Percentiles rank a stretch among this genome's conserved stretches.
These are phyloP conservation scores for Sphyrna mokarran DNA, from an alignment of 2,113 vertebrate species.

Conservation along the genomic window DNA sequence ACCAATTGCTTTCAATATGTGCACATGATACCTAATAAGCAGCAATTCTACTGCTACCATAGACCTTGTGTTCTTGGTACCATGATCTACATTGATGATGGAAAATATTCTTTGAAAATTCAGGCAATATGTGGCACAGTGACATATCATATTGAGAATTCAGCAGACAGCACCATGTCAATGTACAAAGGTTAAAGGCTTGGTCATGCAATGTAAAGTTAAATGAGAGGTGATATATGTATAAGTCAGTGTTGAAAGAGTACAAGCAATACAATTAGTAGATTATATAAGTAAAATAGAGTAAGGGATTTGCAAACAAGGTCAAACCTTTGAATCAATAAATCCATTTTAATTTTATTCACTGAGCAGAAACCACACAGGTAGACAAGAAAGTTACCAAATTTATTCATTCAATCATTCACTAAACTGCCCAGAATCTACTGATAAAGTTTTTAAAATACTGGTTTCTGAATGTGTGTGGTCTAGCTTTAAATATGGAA, in stretches of 20 bases:
- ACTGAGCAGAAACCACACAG: background rate
- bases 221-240: background rate
- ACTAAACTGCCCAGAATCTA: background rate
- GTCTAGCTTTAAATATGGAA: background rate
- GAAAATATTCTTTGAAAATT: background rate
- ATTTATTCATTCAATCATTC: background rate
- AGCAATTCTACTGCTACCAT: background rate
- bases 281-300: background rate
- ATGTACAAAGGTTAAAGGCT: background rate
- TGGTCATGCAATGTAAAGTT: background rate
- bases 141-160: background rate
- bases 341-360: background rate
- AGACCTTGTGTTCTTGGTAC: background rate
- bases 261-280: background rate
- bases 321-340: background rate
- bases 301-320: background rate
- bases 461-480: background rate
- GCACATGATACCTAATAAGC: background rate
- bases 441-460: background rate
- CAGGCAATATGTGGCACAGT: background rate
- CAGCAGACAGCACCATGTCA: background rate
- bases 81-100: background rate
- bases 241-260: background rate
- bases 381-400: background rate
- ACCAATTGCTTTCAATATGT: background rate